Evolutionary conservation across 64 coral and sea anemone species (phyloP), one percentile per base, ranked within the genome.

Genomic region (Catalaphyllia jardinei): DNA sequence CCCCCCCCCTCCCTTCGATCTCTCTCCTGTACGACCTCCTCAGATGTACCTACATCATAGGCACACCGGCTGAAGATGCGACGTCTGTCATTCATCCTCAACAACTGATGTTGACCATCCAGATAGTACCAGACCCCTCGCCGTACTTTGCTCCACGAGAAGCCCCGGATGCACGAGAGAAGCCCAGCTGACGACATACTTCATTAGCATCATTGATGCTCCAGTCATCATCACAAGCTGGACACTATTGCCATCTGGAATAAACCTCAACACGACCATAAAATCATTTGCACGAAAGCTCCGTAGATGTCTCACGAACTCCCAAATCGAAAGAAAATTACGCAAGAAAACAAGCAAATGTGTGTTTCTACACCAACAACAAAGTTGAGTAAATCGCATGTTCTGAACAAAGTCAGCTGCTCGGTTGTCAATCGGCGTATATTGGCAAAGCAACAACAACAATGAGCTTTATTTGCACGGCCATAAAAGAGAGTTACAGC

Each of bases 171-270:
- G 87, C 87, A 20, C 87, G 16, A 0, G 75, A 78, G 74, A 79
- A 79, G 19, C 87, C 87, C 20, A 89, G 27, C 59, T 67, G 25
- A 51, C 87, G 75, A 67, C 87, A 78, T 14, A 89, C 87, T 33
- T 77, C 86, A 6, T 88, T 74, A 1, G 86, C 86, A 35, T 88
- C 74, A 1, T 14, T 28, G 51, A 88, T 62, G 16, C 38, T 51
- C 87, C 87, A 78, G 49, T 30, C 9, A 64, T 52, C 24, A 52
- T 71, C 87, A 25, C 72, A 87, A 0, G 75, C 39, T 55, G 19
- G 59, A 0, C 86, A 50, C 86, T 71, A 87, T 13, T 8, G 39
- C 30, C 87, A 73, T 19, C 39, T 88, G 50, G 78, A 78, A 3
- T 39, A 72, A 17, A 88, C 17, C 31, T 88, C 86, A 49, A 88